Percentiles rank a stretch among this genome's conserved stretches.
Conservation (phyloP, 2,113 vertebrate species). For the Dipodomys spectabilis region DNA sequence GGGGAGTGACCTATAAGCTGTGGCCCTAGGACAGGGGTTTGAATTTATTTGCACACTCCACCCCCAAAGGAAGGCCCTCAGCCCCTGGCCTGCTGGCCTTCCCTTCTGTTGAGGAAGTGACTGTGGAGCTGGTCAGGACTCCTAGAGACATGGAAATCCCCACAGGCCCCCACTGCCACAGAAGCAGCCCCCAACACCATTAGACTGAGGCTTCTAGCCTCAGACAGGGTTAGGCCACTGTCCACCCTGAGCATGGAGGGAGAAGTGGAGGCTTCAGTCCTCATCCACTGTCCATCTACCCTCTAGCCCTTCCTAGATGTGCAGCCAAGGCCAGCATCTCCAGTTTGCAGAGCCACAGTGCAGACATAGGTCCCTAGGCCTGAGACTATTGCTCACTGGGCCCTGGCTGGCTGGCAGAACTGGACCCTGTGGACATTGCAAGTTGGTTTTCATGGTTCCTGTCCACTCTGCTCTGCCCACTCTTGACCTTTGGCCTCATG, state of each 20-base stretch:
- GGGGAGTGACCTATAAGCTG: rapidly evolving
- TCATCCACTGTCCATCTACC: not conserved
- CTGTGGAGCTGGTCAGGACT: not conserved
- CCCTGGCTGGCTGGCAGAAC: no score
- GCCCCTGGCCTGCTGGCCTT: not conserved
- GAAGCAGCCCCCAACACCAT: not conserved
- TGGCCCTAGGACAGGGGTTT: not conserved
- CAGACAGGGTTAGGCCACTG: no score
- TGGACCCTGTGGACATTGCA: not conserved
- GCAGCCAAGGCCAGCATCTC: not conserved
- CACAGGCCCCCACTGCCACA: not conserved
- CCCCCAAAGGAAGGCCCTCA: not conserved
- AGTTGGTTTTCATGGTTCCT: not conserved
- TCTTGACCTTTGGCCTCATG: no score
- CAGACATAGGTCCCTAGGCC: not conserved
- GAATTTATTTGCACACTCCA: rapidly evolving
- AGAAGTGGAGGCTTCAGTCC: no score
- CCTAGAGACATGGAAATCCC: constrained; percentile 60
- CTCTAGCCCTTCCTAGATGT: rapidly evolving
- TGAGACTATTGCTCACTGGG: rapidly evolving
- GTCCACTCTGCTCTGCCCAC: rapidly evolving
- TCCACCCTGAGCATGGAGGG: no score
- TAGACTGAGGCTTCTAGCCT: not conserved
- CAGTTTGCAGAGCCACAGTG: not conserved
- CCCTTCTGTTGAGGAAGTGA: constrained; percentile 66